Base-by-base conservation (phyloP, 2,888 invertebrate species). In the Drosophila differens region DNA sequence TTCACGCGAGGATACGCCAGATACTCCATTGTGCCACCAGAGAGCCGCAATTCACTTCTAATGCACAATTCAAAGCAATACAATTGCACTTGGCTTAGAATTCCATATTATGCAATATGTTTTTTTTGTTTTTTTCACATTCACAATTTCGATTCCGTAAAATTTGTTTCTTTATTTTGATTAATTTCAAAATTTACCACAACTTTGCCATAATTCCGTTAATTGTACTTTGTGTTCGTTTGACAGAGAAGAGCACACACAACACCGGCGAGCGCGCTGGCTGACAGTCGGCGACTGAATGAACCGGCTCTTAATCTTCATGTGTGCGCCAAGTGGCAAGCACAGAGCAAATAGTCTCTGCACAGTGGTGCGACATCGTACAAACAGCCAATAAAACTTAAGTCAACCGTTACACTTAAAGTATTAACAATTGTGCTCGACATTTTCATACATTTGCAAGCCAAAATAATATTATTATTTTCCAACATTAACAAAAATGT, bases 231-330 rank as follows among this genome's bases (percentile, higher is more conserved):
- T 63, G 39, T 5, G 1, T 47, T 47, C 25, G 39, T 41, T 52
- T 30, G 12, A 28, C 54, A n/a, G n/a, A 52, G 63, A 60, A 59
- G 52, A 32, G 22, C 41, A 6, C 22, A 58, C 10, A 6, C 28
- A 28, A n/a, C 19, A 79, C 37, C 62, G 60, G 72, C 78, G 64
- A 71, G 49, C 79, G 64, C 61, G 64, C 44, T 52, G 72, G 61
- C 72, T 64, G 79, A 71, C 79, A 64, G 78, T 78, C 76, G 76
- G 47, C 78, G 67, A 78, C 78, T 78, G 78, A 79, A 78, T 78
- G 79, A 68, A 74, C 61, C 63, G 75, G 63, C 78, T 75, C 71
- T 75, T 64, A 70, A 79, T 70, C 71, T 71, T 75, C 41, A 47
- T 75, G 79, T 65, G 70, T 69, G 47, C 39, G 64, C 59, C 39